phyloP scores from a whole-genome alignment of 2,113 vertebrate species.

The Amphilophus citrinellus region DNA sequence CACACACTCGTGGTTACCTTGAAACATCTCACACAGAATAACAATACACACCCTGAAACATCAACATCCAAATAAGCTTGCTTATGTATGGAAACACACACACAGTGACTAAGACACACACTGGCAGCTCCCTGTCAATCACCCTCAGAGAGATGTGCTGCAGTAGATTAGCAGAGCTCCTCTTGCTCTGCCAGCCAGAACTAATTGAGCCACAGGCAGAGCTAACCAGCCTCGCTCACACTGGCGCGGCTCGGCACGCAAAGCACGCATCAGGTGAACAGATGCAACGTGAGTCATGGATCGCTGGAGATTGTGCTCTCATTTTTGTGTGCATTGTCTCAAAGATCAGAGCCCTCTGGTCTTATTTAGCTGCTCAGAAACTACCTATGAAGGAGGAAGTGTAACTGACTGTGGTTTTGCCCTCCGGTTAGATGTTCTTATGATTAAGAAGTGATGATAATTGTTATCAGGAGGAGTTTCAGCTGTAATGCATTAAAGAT shows the following conservation, averaged over 20 bases:
- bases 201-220: constrained; percentile 63
- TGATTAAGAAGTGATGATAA: constrained; percentile 2
- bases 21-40: constrained; percentile 90
- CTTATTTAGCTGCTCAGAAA: not conserved
- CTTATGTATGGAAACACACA: not conserved
- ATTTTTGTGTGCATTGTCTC: constrained; percentile 2
- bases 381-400: not conserved
- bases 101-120: not conserved
- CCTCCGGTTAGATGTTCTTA: not conserved
- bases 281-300: constrained; percentile 49
- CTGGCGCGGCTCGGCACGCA: constrained; percentile 28
- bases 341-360: not conserved
- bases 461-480: constrained; percentile 5
- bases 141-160: constrained; percentile 31
- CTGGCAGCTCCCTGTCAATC: constrained; percentile 47
- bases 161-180: constrained; percentile 61
- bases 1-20: not conserved
- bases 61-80: not conserved
- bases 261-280: constrained; percentile 54
- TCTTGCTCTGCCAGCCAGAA: constrained; percentile 67
- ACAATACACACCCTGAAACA: constrained; percentile 12
- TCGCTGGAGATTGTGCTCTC: not conserved
- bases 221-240: constrained; percentile 13
- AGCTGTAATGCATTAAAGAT: not conserved
- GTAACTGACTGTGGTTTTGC: not conserved